Evolutionary conservation across 53 echinoderm and acorn worm species (phyloP).

Genomic region (Mesocentrotus franciscanus): DNA sequence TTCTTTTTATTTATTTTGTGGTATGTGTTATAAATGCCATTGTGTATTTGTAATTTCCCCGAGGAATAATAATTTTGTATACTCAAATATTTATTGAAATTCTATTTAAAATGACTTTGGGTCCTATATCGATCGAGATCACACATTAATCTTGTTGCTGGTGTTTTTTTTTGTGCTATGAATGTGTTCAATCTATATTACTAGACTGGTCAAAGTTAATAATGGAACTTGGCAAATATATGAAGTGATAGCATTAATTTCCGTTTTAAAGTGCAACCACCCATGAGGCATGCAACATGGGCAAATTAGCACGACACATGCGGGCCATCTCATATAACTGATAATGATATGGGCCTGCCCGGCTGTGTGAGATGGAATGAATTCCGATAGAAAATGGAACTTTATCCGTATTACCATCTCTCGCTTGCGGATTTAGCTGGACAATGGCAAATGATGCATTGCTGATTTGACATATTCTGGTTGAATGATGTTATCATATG

Average conservation of each 20-base stretch:
- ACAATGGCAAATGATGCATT: neutral
- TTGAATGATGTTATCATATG: neutral
- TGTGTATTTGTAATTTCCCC: too few species aligned
- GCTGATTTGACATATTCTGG: neutral
- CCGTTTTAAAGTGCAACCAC: slow-evolving; percentile 53
- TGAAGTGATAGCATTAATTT: slow-evolving; percentile 49
- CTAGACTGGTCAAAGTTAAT: neutral
- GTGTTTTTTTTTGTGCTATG: neutral
- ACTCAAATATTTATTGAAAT: neutral
- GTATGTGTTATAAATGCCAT: too few species aligned
- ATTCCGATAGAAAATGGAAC: neutral
- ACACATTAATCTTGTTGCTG: neutral
- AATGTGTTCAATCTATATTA: neutral
- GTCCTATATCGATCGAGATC: neutral
- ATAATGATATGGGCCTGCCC: neutral
- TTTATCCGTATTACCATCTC: neutral
- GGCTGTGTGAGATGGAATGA: neutral
- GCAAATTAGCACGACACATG: slow-evolving; percentile 8
- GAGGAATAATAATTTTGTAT: too few species aligned
- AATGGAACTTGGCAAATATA: slow-evolving; percentile 26
- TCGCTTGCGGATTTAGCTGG: neutral
- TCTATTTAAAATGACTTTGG: neutral
- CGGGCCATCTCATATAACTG: slow-evolving; percentile 25
- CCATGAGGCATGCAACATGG: neutral
- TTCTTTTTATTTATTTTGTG: too few species aligned